Percentiles rank a stretch among this genome's conserved stretches.
Conservation (phyloP, 23 tunicate species). For the Oikopleura dioica region DNA sequence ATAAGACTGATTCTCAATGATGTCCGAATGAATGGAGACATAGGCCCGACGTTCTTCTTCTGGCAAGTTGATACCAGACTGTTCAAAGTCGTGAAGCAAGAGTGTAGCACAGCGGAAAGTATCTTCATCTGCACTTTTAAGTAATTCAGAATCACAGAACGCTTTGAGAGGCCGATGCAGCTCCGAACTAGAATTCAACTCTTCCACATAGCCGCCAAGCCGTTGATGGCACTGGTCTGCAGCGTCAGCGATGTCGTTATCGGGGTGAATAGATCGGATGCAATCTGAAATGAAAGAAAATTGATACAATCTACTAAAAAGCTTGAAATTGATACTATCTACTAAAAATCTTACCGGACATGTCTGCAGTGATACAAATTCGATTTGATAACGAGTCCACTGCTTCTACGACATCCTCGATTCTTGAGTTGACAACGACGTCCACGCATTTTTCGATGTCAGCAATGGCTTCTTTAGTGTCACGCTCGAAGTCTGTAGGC, state of each 20-base stretch:
- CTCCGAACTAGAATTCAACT: slow-evolving; percentile 6
- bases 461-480: neutral
- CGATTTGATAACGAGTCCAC: neutral
- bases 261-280: slow-evolving; percentile 49
- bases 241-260: slow-evolving; percentile 33
- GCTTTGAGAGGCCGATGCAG: neutral
- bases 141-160: neutral
- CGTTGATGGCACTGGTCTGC: slow-evolving; percentile 63
- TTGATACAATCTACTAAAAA: too few relatives aligned
- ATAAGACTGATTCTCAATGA: neutral
- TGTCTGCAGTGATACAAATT: neutral
- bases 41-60: neutral
- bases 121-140: neutral
- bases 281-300: too few relatives aligned
- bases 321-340: too few relatives aligned
- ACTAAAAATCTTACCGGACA: too few relatives aligned
- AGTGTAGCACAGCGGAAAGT: neutral
- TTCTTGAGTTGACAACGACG: neutral
- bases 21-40: neutral
- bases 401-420: neutral
- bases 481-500: neutral
- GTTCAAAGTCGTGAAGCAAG: neutral
- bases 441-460: neutral
- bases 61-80: neutral
- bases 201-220: slow-evolving; percentile 40